phyloP scores from a whole-genome alignment of 2,797 vertebrate species.

The Pteronotus mesoamericanus region DNA sequence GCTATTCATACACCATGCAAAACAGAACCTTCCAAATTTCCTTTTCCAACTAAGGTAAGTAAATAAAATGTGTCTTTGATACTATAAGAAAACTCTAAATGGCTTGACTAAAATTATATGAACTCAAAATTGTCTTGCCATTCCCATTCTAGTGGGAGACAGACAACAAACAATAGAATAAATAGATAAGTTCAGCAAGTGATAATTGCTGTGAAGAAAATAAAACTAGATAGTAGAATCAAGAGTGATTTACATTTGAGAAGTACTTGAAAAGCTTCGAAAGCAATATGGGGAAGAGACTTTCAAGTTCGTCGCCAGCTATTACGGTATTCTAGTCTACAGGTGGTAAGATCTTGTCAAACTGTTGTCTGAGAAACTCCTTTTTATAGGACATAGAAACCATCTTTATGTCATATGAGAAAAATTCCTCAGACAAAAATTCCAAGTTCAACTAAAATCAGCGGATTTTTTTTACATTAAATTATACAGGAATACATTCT shows the following conservation, averaged over 20 bases:
- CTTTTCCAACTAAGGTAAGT: conserved; percentile 98
- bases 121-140: conserved; percentile 53
- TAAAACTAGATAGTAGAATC: not conserved
- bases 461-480: conserved; percentile 13
- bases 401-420: not conserved
- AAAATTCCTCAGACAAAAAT: not conserved
- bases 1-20: conserved; percentile 99
- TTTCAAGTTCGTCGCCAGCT: not conserved
- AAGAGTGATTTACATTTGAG: conserved; percentile 21
- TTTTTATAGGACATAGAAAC: not conserved
- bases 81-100: conserved; percentile 58
- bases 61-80: conserved; percentile 63
- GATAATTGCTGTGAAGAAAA: conserved; percentile 15
- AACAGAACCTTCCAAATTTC: conserved; percentile 99
- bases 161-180: not conserved
- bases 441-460: not conserved
- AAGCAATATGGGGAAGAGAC: not conserved
- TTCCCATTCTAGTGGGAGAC: conserved; percentile 33
- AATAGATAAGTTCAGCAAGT: conserved; percentile 32
- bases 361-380: not conserved
- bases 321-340: not conserved
- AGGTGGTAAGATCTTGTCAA: not conserved
- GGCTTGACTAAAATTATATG: conserved; percentile 50
- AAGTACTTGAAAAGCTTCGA: conserved; percentile 36
- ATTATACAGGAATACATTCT: conserved; percentile 17